Evolutionary conservation across 1,140 invertebrate genomes (phyloP).

Genomic region (Centruroides vittatus): DNA sequence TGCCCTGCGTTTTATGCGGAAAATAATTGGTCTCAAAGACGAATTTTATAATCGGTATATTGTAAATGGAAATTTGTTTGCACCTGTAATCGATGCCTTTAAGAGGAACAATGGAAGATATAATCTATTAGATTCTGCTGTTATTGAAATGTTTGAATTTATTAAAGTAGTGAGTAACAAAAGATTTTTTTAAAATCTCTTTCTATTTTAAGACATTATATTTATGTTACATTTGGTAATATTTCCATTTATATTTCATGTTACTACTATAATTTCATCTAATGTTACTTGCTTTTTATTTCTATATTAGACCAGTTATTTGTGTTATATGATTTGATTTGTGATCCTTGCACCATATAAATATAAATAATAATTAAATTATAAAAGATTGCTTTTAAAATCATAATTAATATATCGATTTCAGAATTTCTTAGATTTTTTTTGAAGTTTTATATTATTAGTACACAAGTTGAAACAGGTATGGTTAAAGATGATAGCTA

Average conservation of each 20-base stretch:
- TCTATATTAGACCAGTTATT: no score
- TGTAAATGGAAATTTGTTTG: constrained; percentile 87
- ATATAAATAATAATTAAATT: no score
- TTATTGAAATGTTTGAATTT: constrained; percentile 98
- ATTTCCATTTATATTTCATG: neutral
- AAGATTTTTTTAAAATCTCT: neutral
- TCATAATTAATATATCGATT: no score
- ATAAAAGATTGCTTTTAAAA: no score
- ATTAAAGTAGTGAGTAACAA: constrained; percentile 57
- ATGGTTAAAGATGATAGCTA: no score
- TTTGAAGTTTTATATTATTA: no score
- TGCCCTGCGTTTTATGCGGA: constrained; percentile 89
- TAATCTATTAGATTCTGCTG: constrained; percentile 96
- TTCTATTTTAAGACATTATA: neutral
- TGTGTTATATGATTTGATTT: no score
- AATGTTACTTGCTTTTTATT: no score
- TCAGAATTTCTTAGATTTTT: no score
- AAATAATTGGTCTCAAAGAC: constrained; percentile 93
- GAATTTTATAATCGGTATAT: constrained; percentile 97
- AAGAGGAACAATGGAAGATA: constrained; percentile 92
- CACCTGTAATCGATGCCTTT: constrained; percentile 91
- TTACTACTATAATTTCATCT: neutral
- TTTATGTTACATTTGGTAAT: neutral
- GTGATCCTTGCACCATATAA: no score
- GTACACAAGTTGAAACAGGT: no score